phyloP scores from a whole-genome alignment of 2,113 vertebrate genomes.

The Spea bombifrons region DNA sequence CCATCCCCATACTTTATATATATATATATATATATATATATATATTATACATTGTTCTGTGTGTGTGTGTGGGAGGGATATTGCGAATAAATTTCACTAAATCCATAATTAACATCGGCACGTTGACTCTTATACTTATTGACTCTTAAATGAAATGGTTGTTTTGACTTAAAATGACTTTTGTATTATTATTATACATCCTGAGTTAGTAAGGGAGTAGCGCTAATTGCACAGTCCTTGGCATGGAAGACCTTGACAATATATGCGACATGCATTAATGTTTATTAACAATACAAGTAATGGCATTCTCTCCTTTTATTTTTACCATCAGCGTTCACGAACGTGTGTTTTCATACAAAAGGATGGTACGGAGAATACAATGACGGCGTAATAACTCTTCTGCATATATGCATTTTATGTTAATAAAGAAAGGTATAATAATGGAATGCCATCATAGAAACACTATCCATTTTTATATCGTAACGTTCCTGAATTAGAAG shows the following conservation, averaged over 20 bases:
- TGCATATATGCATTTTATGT: too few relatives aligned
- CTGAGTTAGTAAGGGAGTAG: background rate
- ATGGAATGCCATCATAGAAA: too few relatives aligned
- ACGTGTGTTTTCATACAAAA: background rate
- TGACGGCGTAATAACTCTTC: too few relatives aligned
- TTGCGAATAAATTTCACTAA: background rate
- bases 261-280: background rate
- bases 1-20: too few relatives aligned
- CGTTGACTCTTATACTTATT: background rate
- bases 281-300: background rate
- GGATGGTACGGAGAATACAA: background rate
- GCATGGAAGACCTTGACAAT: background rate
- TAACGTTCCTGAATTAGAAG: too few relatives aligned
- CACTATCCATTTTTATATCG: too few relatives aligned
- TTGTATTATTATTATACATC: background rate
- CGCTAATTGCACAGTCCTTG: conserved; percentile 5
- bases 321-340: background rate
- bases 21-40: too few relatives aligned
- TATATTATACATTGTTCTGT: too few relatives aligned
- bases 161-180: background rate
- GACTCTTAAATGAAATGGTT: background rate
- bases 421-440: too few relatives aligned
- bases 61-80: background rate
- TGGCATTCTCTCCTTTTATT: background rate
- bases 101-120: background rate